Conservation (phyloP, 2,888 invertebrate species). For the Pyrrhia umbra region DNA sequence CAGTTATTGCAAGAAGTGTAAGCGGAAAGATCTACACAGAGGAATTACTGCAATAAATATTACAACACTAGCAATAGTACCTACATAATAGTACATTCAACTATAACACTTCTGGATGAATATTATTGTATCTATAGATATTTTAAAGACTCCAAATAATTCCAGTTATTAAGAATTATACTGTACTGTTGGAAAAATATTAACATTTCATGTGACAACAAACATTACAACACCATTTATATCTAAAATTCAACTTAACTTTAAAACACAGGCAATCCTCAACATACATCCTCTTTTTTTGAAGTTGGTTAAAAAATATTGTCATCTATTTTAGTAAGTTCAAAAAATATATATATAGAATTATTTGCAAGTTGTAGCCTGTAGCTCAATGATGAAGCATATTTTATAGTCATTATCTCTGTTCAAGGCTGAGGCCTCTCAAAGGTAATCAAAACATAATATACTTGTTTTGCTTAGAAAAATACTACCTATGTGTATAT, state of each 20-base stretch:
- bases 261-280: too few relatives aligned
- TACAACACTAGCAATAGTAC: not conserved
- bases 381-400: constrained; percentile 34
- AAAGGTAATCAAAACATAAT: constrained; percentile 21
- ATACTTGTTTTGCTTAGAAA: constrained; percentile 1
- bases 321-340: not conserved
- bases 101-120: too few relatives aligned
- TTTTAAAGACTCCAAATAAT: too few relatives aligned
- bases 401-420: constrained; percentile 28
- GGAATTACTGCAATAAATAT: too few relatives aligned
- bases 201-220: not conserved
- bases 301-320: not conserved
- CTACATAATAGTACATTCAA: too few relatives aligned
- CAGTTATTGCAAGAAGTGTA: constrained; percentile 33
- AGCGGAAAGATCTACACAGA: constrained; percentile 21
- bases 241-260: too few relatives aligned
- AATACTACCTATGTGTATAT: constrained; percentile 18
- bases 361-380: not conserved
- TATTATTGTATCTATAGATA: too few relatives aligned
- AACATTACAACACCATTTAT: too few relatives aligned
- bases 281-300: too few relatives aligned
- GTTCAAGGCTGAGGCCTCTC: constrained; percentile 33
- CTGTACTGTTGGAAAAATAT: too few relatives aligned
- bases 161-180: not conserved
- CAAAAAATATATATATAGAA: not conserved